phyloP scores from a whole-genome alignment of 2,113 vertebrate genomes.

The Aegithalos caudatus region DNA sequence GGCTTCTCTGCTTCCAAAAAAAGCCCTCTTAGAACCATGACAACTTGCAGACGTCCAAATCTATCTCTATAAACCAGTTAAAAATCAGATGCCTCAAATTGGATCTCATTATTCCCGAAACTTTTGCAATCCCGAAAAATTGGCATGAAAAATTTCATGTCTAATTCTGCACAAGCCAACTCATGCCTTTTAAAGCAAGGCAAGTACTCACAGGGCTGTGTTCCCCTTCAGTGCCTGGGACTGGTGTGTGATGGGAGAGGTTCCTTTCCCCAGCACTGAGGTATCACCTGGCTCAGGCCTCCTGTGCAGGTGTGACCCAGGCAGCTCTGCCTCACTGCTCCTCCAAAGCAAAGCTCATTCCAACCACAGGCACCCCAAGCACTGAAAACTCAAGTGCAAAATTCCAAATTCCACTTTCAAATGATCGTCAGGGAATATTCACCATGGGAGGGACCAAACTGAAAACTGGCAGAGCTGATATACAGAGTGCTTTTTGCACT shows the following conservation, averaged over 20 bases:
- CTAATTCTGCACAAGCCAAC: neutral
- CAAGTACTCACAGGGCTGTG: neutral
- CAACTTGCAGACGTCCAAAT: neutral
- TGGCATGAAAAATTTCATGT: neutral
- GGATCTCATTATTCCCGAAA: neutral
- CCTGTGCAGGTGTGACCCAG: neutral
- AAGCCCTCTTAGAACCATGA: neutral
- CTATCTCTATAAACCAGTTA: neutral
- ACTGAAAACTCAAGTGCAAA: neutral
- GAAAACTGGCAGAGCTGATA: neutral
- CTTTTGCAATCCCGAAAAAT: neutral
- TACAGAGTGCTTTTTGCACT: fast-evolving
- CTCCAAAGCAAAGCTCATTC: neutral
- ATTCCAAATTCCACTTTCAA: neutral
- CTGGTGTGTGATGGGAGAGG: fast-evolving
- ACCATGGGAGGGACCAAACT: fast-evolving
- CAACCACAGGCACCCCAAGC: neutral
- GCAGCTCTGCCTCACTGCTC: neutral
- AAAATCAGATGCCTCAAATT: neutral
- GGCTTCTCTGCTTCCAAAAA: neutral
- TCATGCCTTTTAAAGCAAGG: neutral
- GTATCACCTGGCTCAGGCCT: neutral
- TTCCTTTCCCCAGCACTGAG: neutral
- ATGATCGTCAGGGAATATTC: neutral
- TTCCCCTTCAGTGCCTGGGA: neutral